Base-by-base conservation (phyloP, 2,888 invertebrate species). In the Hymenopus coronatus region DNA sequence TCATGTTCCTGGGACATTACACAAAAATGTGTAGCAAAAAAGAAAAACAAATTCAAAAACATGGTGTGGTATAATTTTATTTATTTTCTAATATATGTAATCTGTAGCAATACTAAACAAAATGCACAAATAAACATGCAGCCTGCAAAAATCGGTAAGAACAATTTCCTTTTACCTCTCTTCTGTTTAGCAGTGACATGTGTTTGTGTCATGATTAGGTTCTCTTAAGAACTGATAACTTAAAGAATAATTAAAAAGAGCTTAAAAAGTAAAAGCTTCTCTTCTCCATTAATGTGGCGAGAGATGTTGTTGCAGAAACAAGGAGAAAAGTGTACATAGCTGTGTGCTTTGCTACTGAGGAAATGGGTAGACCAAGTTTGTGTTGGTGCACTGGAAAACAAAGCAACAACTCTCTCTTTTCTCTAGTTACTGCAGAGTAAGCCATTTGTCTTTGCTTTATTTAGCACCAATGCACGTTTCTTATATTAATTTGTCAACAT, bases 321-420 rank as follows among this genome's bases (percentile, higher is more conserved):
- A 89, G 89, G 89, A 89, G 89, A 89, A 89, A 89, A 89, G 89
- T 89, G 89, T 89, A 89, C 83, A 87, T 84, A 89, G 83, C 30
- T 89, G 89, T 89, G 84, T 89, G 87, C 89, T 89, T 87, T 25
- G 28, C 9, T 84, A 25, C 84, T 84, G 84, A 88, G 88, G 30
- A 88, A 88, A 85, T 88, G 70, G 88, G 88, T 88, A 82, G 88
- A 54, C 28, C 15, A 40, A 30, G 30, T 85, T 40, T 33, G 70
- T 86, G 25, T 84, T 25, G n/a, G 40, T 84, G 54, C 15, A 15
- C 15, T 33, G 20, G 20, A 27, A 40, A 84, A 28, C 33, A n/a
- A 40, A 40, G 83, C 83, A 83, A 83, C 46, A 46, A 27, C 14
- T 83, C 83, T 88, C 85, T 85, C 85, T 70, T 70, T 70, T 70